A percentile compares a stretch with the other conserved stretches of the same genome.
These are phyloP conservation scores for Pollicipes pollicipes DNA, from an alignment of 1,140 invertebrate genomes.

Conservation along the genomic window DNA sequence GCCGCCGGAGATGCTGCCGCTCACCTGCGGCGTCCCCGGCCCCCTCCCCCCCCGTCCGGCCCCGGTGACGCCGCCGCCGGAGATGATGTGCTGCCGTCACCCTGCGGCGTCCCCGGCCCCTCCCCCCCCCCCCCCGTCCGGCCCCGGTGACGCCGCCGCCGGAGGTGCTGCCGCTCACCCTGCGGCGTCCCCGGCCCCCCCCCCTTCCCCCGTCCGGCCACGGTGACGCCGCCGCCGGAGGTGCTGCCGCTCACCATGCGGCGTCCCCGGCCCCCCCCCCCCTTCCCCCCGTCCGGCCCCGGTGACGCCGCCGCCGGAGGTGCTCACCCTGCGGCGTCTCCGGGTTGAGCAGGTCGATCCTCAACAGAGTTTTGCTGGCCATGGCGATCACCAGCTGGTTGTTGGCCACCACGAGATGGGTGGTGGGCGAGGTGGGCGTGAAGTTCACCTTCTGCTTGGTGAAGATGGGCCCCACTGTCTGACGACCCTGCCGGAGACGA, in stretches of 20 bases:
- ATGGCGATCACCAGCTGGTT: slow-evolving; percentile 67
- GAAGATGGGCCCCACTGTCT: slow-evolving; percentile 13
- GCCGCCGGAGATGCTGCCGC: no score
- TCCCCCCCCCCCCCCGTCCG: no score
- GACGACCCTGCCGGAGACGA: no score
- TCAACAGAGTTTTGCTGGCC: slow-evolving; percentile 56
- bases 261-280: not conserved
- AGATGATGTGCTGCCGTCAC: no score
- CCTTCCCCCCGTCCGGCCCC: not conserved
- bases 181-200: not conserved
- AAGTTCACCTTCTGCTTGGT: slow-evolving; percentile 17
- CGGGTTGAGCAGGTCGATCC: slow-evolving; percentile 62
- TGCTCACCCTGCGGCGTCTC: slow-evolving; percentile 38
- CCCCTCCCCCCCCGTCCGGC: no score
- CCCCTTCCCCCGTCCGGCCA: not conserved
- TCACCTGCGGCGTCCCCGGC: no score
- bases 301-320: no score
- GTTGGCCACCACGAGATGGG: slow-evolving; percentile 58
- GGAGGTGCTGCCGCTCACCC: not conserved
- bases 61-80: no score
- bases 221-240: no score
- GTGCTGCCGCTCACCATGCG: not conserved
- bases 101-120: no score
- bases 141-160: not conserved
- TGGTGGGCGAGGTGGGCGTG: slow-evolving; percentile 49